phyloP scores from a whole-genome alignment of 1,140 invertebrate genomes.

The Bombus picipes region DNA sequence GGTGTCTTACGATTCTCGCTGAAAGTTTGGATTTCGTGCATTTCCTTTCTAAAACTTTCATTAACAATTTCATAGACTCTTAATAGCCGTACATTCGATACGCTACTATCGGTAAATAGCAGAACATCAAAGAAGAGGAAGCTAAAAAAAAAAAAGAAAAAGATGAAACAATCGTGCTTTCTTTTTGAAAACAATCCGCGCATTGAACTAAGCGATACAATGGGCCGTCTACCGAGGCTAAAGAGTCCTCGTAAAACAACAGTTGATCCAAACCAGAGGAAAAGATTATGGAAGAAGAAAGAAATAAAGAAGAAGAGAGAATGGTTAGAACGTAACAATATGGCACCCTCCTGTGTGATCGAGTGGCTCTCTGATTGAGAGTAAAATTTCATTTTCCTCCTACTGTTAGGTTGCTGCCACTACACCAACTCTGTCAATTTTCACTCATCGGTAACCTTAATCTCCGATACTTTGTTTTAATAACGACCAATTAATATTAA shows the following conservation, averaged over 20 bases:
- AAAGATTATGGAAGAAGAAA: slow-evolving; percentile 38
- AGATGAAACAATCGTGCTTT: slow-evolving; percentile 62
- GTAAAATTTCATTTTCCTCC: slow-evolving; percentile 43
- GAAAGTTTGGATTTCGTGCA: background rate
- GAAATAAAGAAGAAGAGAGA: slow-evolving; percentile 51
- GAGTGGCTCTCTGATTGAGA: slow-evolving; percentile 54
- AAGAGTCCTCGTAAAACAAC: slow-evolving; percentile 61
- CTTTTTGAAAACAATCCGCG: slow-evolving; percentile 60
- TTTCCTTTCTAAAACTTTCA: too few relatives aligned
- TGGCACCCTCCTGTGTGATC: slow-evolving; percentile 72
- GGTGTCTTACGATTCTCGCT: background rate
- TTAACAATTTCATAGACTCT: background rate
- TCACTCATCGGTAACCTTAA: background rate
- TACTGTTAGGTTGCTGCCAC: slow-evolving; percentile 42
- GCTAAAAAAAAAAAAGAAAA: slow-evolving; percentile 12
- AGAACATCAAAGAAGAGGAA: slow-evolving; percentile 47
- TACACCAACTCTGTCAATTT: slow-evolving; percentile 27
- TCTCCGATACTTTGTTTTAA: background rate
- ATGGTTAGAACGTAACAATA: slow-evolving; percentile 62
- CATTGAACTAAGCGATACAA: slow-evolving; percentile 64
- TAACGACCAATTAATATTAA: background rate
- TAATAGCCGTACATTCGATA: background rate
- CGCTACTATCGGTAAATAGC: slow-evolving; percentile 45
- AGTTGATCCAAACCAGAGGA: slow-evolving; percentile 35
- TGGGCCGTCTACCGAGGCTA: slow-evolving; percentile 35